Evolutionary conservation across 2,888 invertebrate genomes (phyloP), one percentile per base, ranked within the genome.

Genomic region (Sceliomorpha sp.): DNA sequence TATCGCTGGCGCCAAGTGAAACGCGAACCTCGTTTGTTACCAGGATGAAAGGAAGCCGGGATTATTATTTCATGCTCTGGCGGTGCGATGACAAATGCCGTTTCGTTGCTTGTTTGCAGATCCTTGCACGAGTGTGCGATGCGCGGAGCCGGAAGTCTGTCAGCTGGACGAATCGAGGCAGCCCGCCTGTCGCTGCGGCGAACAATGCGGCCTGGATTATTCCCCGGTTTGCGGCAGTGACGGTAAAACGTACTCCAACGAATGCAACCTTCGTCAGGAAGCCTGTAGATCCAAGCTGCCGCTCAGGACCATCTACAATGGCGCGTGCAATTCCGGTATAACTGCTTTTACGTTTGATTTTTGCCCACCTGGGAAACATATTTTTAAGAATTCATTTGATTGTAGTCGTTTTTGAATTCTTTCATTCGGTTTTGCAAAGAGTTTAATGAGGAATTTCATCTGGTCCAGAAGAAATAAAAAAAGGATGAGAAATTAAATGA

Each of bases 161-260:
- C 95, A 95, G 87, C 89, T 97, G 88, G 95, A 95, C 88, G 92
- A 91, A 76, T 91, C 93, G 48, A 91, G 96, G 37, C 91, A 93
- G 73, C 95, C 96, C 0, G 91, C 91, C 32, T 97, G 96, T 87
- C 91, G 92, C 64, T 97, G 97, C 87, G 94, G 94, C 56, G 94
- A 94, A 74, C 90, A 92, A 42, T 94, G 95, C 81, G 93, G 94
- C 48, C 91, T 96, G 75, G 75, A 78, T 45, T 93, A 94, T 77
- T 90, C 92, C 36, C 92, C 94, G 5, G 91, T 95, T 50, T 95
- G 95, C 81, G 95, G 94, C 36, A 94, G 94, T 59, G 94, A 95
- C 84, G 94, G 93, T 72, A 92, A 92, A 86, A 95, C 95, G 58
- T 95, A 95, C 83, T 91, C 93, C 42, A 96, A 95, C 83, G 94